phyloP scores from a whole-genome alignment of 2,888 invertebrate genomes.

The Chaetogeoica ovagalla region DNA sequence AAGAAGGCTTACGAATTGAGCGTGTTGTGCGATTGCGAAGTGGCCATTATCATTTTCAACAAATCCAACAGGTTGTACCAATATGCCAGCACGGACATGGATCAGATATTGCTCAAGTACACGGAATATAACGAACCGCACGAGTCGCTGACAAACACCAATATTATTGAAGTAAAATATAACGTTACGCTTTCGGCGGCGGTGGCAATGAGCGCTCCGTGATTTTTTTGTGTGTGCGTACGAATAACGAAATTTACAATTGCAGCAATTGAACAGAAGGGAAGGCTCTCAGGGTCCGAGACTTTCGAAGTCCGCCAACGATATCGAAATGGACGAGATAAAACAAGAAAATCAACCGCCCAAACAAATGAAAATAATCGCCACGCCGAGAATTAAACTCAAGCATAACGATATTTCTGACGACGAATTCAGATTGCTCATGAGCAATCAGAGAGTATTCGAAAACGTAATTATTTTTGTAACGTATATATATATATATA shows the following conservation, averaged over 20 bases:
- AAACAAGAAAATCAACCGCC: constrained; percentile 77
- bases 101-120: constrained; percentile 98
- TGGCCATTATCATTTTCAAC: constrained; percentile 99
- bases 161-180: constrained; percentile 99
- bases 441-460: constrained; percentile 77
- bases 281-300: constrained; percentile 99
- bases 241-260: constrained; percentile 56
- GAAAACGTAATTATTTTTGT: constrained; percentile 58
- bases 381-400: constrained; percentile 91
- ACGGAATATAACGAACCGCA: constrained; percentile 99
- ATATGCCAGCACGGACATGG: constrained; percentile 99
- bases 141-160: constrained; percentile 98
- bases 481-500: too few species aligned
- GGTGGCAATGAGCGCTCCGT: too few species aligned
- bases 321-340: neutral
- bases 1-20: constrained; percentile 99
- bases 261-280: constrained; percentile 96
- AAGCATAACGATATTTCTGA: constrained; percentile 91
- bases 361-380: constrained; percentile 78
- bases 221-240: too few species aligned
- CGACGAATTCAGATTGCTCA: constrained; percentile 95
- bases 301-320: constrained; percentile 66
- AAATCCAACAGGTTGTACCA: constrained; percentile 98
- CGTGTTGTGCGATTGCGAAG: constrained; percentile 99
- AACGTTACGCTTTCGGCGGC: too few species aligned